These are phyloP conservation scores for Heliconius congener DNA, from an alignment of 1,140 invertebrate species.

Conservation along the genomic window DNA sequence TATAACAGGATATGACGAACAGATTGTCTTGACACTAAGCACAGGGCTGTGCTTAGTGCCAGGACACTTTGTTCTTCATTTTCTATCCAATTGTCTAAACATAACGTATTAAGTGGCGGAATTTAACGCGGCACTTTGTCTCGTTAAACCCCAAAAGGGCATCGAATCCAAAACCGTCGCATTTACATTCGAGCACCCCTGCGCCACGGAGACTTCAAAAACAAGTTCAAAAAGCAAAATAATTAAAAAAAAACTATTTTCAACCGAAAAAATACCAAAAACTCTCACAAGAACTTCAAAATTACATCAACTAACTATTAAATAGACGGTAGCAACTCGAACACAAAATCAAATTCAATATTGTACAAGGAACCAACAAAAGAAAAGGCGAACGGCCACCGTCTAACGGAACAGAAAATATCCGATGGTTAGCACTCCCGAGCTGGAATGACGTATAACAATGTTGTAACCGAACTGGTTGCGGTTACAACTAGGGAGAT, in stretches of 20 bases:
- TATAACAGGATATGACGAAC: background rate
- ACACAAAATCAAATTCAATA: background rate
- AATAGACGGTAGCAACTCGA: background rate
- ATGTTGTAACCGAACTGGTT: background rate
- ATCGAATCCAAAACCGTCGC: no score
- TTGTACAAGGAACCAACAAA: background rate
- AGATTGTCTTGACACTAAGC: background rate
- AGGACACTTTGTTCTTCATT: background rate
- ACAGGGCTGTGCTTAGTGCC: background rate
- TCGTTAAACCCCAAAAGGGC: background rate
- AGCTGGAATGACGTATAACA: background rate
- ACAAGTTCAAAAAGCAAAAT: no score
- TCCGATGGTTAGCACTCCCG: background rate
- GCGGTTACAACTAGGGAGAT: background rate
- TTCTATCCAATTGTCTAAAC: background rate
- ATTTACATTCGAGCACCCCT: no score
- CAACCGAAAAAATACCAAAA: no score
- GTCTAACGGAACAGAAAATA: constrained; percentile 1
- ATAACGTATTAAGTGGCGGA: background rate
- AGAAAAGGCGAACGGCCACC: constrained; percentile 1
- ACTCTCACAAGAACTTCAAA: background rate
- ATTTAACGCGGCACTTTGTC: background rate
- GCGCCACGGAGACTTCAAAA: no score
- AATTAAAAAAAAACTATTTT: no score
- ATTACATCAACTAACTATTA: background rate